These are phyloP conservation scores for Stomatorhinus walkeri DNA, from an alignment of 2,797 vertebrate genomes.

Conservation along the genomic window DNA sequence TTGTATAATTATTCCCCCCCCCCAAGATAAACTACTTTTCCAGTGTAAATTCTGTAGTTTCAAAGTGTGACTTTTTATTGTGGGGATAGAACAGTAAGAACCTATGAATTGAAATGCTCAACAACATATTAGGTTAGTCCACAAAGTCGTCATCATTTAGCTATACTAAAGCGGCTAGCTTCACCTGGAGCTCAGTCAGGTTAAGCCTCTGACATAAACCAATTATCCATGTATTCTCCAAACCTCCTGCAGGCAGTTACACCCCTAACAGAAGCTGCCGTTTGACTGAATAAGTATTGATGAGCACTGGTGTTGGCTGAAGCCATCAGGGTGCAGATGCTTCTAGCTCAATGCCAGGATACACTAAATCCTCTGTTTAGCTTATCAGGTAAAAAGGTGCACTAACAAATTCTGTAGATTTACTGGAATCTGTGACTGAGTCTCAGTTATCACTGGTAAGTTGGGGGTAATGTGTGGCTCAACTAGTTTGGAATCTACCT, in stretches of 20 bases:
- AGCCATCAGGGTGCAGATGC: neutral
- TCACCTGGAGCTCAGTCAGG: neutral
- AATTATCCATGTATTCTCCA: neutral
- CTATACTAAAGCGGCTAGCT: neutral
- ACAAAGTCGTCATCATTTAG: neutral
- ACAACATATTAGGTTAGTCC: neutral
- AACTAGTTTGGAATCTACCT: neutral
- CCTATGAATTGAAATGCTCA: neutral
- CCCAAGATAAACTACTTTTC: conserved; percentile 53
- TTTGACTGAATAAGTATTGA: neutral
- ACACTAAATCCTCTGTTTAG: neutral
- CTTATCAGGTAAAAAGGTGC: neutral
- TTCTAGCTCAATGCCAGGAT: neutral
- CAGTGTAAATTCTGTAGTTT: conserved; percentile 41
- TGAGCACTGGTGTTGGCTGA: neutral
- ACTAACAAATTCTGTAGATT: neutral
- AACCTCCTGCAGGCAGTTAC: neutral
- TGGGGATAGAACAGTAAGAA: neutral
- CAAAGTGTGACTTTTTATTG: neutral
- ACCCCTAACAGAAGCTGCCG: neutral
- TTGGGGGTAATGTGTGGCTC: neutral
- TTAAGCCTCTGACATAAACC: neutral
- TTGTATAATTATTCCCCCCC: conserved; percentile 45
- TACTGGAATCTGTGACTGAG: neutral
- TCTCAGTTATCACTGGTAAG: neutral